Evolutionary conservation across 2,888 invertebrate species (phyloP), one percentile per base, ranked within the genome.

Genomic region (Synergus itoensis): DNA sequence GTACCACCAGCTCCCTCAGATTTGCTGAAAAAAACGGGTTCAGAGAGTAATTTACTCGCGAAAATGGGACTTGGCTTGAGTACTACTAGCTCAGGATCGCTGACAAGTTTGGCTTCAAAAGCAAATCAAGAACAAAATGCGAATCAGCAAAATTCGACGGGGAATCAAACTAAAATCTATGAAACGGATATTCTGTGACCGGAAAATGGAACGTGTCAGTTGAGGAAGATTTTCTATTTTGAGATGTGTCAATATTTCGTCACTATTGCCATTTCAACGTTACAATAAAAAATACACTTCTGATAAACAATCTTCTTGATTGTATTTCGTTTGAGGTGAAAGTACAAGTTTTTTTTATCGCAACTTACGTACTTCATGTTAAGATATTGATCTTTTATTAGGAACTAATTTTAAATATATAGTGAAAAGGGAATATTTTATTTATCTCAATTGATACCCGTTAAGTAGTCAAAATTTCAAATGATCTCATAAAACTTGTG

Each of bases 111-210:
- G 1, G 94, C 95, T 1, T 85, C 87, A 4, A 89, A 90, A 82
- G 65, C 90, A 40, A 77, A 41, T 77, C 86, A 86, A 64, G 86
- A 91, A 82, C 85, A 88, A 84, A 78, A 85, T 83, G 28, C 84
- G 84, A 80, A 88, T 21, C 45, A 36, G 81, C 82, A 40, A 16
- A 43, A 63, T 40, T 16, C 53, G 14, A 48, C 14, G 8, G 43
- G 48, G 3, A 73, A 40, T 18, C 77, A 75, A 75, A 75, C 77
- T 84, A 97, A 97, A 93, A 96, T 97, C 87, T 98, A 98, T 93
- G 98, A 98, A 94, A 98, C 98, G 86, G 98, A 98, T 92, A 98
- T 98, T 93, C 96, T 98, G 95, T 98, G 96, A 96, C 95, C 93
- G 92, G 90, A 40, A 28, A 77, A 73, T 36, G 21, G 21, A 45